phyloP scores from a whole-genome alignment of 1,140 invertebrate species.

The Episyrphus balteatus region DNA sequence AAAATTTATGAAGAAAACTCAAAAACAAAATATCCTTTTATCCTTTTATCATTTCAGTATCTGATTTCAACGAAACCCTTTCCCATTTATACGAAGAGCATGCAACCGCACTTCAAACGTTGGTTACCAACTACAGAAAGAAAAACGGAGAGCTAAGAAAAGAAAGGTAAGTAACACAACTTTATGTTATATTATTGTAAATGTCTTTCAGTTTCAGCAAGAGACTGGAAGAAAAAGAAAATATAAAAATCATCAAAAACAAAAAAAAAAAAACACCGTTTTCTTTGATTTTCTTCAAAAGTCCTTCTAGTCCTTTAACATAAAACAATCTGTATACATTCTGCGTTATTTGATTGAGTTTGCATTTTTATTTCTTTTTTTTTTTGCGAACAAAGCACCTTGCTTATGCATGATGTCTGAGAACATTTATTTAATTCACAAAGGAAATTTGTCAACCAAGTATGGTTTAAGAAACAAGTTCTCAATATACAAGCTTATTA shows the following conservation, averaged over 20 bases:
- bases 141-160: conserved; percentile 76
- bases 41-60: conserved; percentile 55
- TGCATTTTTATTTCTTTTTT: too few relatives aligned
- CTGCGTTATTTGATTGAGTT: too few relatives aligned
- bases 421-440: too few relatives aligned
- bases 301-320: too few relatives aligned
- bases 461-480: too few relatives aligned
- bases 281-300: not conserved
- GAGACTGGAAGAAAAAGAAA: not conserved
- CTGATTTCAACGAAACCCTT: conserved; percentile 88
- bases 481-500: too few relatives aligned
- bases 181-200: not conserved
- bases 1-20: not conserved
- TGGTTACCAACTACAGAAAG: conserved; percentile 80
- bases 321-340: too few relatives aligned
- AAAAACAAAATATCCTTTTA: not conserved
- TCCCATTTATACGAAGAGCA: conserved; percentile 85
- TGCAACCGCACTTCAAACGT: conserved; percentile 75
- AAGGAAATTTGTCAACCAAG: too few relatives aligned
- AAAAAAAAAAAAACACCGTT: not conserved
- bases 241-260: not conserved
- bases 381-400: too few relatives aligned
- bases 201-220: too few relatives aligned
- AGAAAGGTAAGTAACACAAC: conserved; percentile 56
- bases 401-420: too few relatives aligned